Base-by-base conservation (phyloP, 2,888 invertebrate genomes). In the Meliscaeva auricollis region DNA sequence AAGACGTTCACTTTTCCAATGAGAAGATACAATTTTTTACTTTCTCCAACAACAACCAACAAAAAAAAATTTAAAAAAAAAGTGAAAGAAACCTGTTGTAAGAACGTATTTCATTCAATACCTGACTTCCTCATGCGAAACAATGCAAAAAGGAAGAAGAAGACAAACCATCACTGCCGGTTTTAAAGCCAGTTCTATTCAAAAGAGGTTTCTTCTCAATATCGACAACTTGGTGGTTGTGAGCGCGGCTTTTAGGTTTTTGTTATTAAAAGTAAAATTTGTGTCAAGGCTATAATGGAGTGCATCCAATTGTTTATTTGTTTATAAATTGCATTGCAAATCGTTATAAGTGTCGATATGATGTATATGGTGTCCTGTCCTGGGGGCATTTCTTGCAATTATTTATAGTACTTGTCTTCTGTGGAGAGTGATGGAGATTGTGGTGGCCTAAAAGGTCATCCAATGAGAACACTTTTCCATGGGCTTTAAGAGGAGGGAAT, bases 41-140 rank as follows among this genome's bases (percentile, higher is more conserved):
- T 85, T 85, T 85, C 85, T 73, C 85, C 54, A 9, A 8, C 1
- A 6, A 38, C 38, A 11, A 30, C n/a, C 30, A 54, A 3, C 15
- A 48, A 52, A 13, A 26, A 1, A 52, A 11, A 11, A 13, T n/a
- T n/a, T n/a, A 20, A 32, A n/a, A 54, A 62, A 76, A 50, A 48
- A 56, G 11, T 62, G 62, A 48, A 80, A 35, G 60, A 80, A 85
- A 85, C 85, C 76, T 58, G 85, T 77, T 77, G 64, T 3, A 41
- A 80, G 80, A 76, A 81, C 26, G 20, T 15, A 50, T 26, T 62
- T 69, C 41, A 69, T 48, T 26, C 26, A 26, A 26, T 26, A 26
- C 4, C 4, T 60, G 20, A 77, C 76, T 85, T 85, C 62, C 80
- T 66, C 11, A 35, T 48, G 60, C 48, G n/a, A 52, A 62, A 62